Base-by-base conservation (phyloP, 1,140 invertebrate genomes). In the Psilanteris sp. region DNA sequence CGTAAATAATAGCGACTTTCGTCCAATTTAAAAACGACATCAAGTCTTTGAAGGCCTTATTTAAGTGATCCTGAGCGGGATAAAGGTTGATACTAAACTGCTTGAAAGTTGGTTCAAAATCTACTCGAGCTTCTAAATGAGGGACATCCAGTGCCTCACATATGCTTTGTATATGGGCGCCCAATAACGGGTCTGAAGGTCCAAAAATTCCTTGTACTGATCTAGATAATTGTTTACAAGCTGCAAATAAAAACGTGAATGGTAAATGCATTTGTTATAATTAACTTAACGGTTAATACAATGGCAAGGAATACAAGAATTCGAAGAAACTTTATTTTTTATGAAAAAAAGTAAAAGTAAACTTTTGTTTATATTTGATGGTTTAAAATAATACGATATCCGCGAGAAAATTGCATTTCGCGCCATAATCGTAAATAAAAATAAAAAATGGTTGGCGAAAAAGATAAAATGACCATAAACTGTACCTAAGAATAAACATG, bases 1-100 rank as follows among this genome's bases (percentile, higher is more conserved):
- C 96, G 81, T 98, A 98, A 20, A 98, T 92, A 66, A 98, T 94
- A 0, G 96, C 96, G 73, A 97, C 95, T 87, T 93, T 93, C 4
- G 95, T 96, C 96, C 96, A 98, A 84, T 97, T 97, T 18, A 97
- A 90, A 83, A 95, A 96, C 13, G 91, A 89, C 87, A 97, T 95
- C 32, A 97, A 90, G 81, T 98, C 96, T 52, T 92, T 91, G 85
- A 96, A 96, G 0, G 96, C 96, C 39, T 91, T 89, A 83, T 96
- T 96, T 75, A 98, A 90, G 48, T 95, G 90, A 54, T 93, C 91
- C 75, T 96, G 93, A 9, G 94, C 92, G 0, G 97, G 97, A 89
- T 97, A 94, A 20, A 98, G 90, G 89, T 97, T 98, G 55, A 98
- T 93, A 14, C 95, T 96, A 85, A 96, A 96, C 75, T 95, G 92